These are phyloP conservation scores for Carassius carassius DNA, from an alignment of 2,113 vertebrate genomes.

Conservation along the genomic window DNA sequence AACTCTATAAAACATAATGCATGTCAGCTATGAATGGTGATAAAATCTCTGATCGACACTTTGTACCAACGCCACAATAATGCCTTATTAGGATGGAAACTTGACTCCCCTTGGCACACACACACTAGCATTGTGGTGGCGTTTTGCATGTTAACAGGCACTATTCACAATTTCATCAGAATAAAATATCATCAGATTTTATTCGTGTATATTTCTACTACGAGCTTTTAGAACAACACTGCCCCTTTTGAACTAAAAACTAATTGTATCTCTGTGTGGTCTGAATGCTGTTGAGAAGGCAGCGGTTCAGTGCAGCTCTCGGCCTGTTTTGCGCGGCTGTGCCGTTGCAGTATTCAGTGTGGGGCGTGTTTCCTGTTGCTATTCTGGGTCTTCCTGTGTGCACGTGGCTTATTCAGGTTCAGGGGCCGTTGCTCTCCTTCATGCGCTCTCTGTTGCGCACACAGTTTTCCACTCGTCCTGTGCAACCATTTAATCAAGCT, in stretches of 20 bases:
- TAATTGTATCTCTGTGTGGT: background rate
- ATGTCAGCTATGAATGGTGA: background rate
- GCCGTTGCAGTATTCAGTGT: slow-evolving; percentile 77
- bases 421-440: slow-evolving; percentile 65
- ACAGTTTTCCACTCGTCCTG: slow-evolving; percentile 26
- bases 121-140: background rate
- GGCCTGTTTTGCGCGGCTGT: slow-evolving; percentile 74
- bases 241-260: background rate
- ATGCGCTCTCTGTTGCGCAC: slow-evolving; percentile 50
- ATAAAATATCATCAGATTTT: background rate
- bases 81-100: background rate
- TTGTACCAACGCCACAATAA: background rate
- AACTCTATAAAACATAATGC: background rate
- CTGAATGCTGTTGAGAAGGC: slow-evolving; percentile 48
- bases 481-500: background rate
- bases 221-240: background rate
- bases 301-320: slow-evolving; percentile 60
- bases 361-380: slow-evolving; percentile 94
- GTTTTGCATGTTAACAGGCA: background rate
- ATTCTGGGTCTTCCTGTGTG: slow-evolving; percentile 94
- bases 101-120: too few relatives aligned
- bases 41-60: background rate
- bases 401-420: slow-evolving; percentile 78
- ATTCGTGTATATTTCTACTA: background rate
- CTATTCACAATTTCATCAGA: background rate